phyloP scores from a whole-genome alignment of 2,113 vertebrate species.

The Periophthalmodon schlosseri region DNA sequence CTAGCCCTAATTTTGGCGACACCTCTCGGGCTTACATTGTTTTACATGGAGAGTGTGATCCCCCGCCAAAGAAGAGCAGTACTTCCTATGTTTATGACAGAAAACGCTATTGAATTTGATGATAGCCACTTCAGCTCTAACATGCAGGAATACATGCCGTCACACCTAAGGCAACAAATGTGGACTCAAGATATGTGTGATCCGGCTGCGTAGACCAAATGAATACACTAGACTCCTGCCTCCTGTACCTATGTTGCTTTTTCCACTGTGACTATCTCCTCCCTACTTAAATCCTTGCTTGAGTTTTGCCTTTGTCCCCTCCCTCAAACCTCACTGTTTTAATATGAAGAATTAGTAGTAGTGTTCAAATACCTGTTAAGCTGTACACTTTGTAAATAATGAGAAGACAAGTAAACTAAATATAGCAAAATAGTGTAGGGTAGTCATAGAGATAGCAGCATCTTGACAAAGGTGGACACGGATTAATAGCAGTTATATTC shows the following conservation, averaged over 20 bases:
- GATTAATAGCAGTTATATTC: background rate
- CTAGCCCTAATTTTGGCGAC: constrained; percentile 87
- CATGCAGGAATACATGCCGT: constrained; percentile 29
- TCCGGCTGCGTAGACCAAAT: constrained; percentile 70
- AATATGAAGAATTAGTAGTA: constrained; percentile 12
- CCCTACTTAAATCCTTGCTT: background rate
- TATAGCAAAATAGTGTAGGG: constrained; percentile 21
- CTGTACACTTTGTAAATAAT: background rate
- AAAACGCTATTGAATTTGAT: background rate
- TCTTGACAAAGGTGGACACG: background rate
- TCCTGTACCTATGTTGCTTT: background rate
- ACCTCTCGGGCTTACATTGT: constrained; percentile 90
- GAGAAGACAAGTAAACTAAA: constrained; percentile 2
- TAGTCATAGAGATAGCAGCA: background rate
- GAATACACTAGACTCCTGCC: background rate
- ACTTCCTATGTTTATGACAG: background rate
- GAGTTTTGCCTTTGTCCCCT: constrained; percentile 8
- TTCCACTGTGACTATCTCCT: background rate
- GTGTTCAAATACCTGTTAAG: background rate
- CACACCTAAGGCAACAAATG: constrained; percentile 42
- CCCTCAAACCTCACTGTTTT: constrained; percentile 20
- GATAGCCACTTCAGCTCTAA: constrained; percentile 16
- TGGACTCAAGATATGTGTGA: constrained; percentile 86
- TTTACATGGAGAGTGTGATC: constrained; percentile 87
- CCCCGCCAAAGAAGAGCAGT: constrained; percentile 46